phyloP scores from a whole-genome alignment of 2,888 invertebrate genomes.

The Lochmaea capreae region DNA sequence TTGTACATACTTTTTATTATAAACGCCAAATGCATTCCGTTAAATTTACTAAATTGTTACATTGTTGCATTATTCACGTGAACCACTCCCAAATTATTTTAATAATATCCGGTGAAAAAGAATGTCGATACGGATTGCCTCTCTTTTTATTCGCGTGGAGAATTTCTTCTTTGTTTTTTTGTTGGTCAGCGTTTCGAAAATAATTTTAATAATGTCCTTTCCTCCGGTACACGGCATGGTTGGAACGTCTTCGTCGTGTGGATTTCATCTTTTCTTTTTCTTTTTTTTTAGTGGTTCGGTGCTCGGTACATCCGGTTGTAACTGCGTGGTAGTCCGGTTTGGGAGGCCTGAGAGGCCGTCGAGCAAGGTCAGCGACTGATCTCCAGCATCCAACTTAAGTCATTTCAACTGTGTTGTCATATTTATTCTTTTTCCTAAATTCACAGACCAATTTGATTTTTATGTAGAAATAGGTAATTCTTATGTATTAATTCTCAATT shows the following conservation, averaged over 20 bases:
- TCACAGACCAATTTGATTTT: neutral
- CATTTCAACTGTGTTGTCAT: constrained; percentile 34
- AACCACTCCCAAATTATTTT: constrained; percentile 1
- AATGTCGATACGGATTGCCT: neutral
- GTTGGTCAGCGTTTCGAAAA: constrained; percentile 29
- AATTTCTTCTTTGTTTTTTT: constrained; percentile 25
- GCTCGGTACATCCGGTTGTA: constrained; percentile 62
- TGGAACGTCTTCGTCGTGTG: constrained; percentile 31
- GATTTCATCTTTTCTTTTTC: constrained; percentile 29
- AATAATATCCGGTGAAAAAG: constrained; percentile 19
- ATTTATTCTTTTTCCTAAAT: neutral
- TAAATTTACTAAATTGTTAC: neutral
- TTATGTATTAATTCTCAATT: no score
- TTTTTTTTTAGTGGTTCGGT: constrained; percentile 55
- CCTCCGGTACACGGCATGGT: constrained; percentile 16
- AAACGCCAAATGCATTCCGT: no score
- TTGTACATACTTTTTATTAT: neutral
- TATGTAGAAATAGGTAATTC: neutral
- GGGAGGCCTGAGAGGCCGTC: constrained; percentile 57
- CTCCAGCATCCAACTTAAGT: constrained; percentile 56
- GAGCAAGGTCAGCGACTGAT: constrained; percentile 67
- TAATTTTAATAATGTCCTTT: constrained; percentile 30
- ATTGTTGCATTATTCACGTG: neutral
- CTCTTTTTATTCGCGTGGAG: constrained; percentile 13
- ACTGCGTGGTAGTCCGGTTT: constrained; percentile 54